Evolutionary conservation across 2,113 vertebrate genomes (phyloP).

Genomic region (Micromys minutus): DNA sequence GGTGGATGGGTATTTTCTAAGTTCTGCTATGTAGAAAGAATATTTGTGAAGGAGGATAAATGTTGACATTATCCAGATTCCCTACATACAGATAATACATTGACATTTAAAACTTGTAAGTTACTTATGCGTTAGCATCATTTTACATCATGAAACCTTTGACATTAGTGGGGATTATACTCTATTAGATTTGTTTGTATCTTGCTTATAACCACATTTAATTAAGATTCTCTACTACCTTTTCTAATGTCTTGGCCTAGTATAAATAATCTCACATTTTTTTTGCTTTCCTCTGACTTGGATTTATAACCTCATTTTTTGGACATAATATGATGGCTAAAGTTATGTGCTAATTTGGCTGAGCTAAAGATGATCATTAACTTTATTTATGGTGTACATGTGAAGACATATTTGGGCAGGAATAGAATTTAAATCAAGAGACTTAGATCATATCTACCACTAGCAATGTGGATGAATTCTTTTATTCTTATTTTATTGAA

Average conservation of each 20-base stretch:
- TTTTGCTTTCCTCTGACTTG: not conserved
- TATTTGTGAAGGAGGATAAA: not conserved
- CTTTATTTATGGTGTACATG: not conserved
- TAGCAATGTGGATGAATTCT: not conserved
- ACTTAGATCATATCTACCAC: not conserved
- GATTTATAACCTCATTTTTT: not conserved
- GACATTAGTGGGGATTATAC: not conserved
- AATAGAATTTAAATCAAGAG: not conserved
- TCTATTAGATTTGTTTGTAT: not conserved
- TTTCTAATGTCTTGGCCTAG: not conserved
- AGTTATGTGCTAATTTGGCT: not conserved
- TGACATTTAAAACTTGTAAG: not conserved
- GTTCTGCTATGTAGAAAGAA: not conserved
- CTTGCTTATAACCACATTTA: not conserved
- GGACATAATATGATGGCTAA: not conserved
- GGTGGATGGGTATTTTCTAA: not conserved
- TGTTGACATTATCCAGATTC: not conserved
- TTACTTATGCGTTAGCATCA: not conserved
- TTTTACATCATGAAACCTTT: not conserved
- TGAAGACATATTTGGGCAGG: not conserved
- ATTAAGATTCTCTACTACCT: fast-evolving
- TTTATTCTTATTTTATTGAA: too few relatives aligned
- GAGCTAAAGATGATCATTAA: not conserved
- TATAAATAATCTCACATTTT: not conserved
- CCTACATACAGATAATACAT: not conserved